Evolutionary conservation across 2,113 vertebrate genomes (phyloP), one percentile per base, ranked within the genome.

Genomic region (Pelobates fuscus): DNA sequence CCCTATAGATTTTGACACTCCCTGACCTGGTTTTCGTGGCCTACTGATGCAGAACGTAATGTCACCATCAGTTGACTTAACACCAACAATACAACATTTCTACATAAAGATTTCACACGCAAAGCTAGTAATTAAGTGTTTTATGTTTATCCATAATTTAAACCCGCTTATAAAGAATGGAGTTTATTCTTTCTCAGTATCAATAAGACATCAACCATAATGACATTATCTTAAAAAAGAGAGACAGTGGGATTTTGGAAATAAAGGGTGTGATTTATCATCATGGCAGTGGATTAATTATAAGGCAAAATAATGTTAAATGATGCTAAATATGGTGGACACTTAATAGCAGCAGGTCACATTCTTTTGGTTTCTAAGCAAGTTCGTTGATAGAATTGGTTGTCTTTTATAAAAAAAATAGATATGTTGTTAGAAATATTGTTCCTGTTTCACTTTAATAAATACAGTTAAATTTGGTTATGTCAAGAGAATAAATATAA

Each of bases 151-250:
- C 52, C 52, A 21, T 55, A 55, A 55, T 55, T 23, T 12, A 49
- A 49, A 49, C 12, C 12, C 44, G 15, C 17, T 49, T 49, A 17
- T 5, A 3, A 17, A 49, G 11, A 49, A 49, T 49, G 44, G 4
- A 18, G 11, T 18, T 49, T 49, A 49, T 49, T 49, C 15, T 17
- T 49, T 14, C 44, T 15, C 44, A 49, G 44, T 15, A 49, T 49
- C 44, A 49, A 49, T 49, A 49, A 49, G 44, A 49, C 44, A 49
- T 49, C 44, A 49, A 17, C 44, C 44, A 49, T 49, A 49, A 49
- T 7, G 44, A 18, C 44, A 49, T 49, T 49, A 49, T 49, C 12
- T 5, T 18, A 17, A 49, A 49, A 17, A 37, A 37, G 10, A 37
- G 32, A 10, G 10, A 37, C 32, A 10, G 12, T 14, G 14, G 37